Base-by-base conservation (phyloP, 2,888 invertebrate species). In the Drosophila austrosaltans region DNA sequence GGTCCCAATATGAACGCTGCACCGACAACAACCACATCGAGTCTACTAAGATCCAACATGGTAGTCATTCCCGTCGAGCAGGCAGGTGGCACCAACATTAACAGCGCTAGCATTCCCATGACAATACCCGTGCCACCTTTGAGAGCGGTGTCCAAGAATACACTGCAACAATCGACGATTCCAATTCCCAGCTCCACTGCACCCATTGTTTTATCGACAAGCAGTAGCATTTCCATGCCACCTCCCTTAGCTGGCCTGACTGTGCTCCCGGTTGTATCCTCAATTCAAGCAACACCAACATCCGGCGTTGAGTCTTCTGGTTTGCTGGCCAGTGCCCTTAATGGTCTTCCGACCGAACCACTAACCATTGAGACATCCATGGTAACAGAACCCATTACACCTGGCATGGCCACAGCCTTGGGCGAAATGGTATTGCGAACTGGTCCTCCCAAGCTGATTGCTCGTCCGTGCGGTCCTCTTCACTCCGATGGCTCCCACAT, bases 401-500 rank as follows among this genome's bases (percentile, higher is more conserved):
- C 89, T 1, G 84, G 78, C 5, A 56, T 91, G 57, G 90, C 91
- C 3, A 76, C 90, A 2, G 90, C 92, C 2, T 79, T 91, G 3
- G 91, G 89, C 16, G 91, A 93, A 61, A 84, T 88, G 20, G 81
- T 92, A 8, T 72, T 91, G 53, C 90, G 90, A 39, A 77, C 92
- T 32, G 92, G 92, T 1, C 93, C 93, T 22, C 93, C 93, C 3
- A 93, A 90, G 82, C 79, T 94, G 57, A 91, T 91, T 48, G 92
- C 93, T 7, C 92, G 93, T 60, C 94, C 94, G 0, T 90, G 91
- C 3, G 93, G 93, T 8, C 92, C 93, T 3, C 79, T 93, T 20
- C 92, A 92, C 63, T 91, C 92, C 0, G 89, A 91, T 60, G 93
- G 93, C 10, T 81, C 79, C n/a, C 80, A 93, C 53, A 93, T 93